Evolutionary conservation across 2,113 vertebrate species (phyloP).

Genomic region (Scopus umbretta): DNA sequence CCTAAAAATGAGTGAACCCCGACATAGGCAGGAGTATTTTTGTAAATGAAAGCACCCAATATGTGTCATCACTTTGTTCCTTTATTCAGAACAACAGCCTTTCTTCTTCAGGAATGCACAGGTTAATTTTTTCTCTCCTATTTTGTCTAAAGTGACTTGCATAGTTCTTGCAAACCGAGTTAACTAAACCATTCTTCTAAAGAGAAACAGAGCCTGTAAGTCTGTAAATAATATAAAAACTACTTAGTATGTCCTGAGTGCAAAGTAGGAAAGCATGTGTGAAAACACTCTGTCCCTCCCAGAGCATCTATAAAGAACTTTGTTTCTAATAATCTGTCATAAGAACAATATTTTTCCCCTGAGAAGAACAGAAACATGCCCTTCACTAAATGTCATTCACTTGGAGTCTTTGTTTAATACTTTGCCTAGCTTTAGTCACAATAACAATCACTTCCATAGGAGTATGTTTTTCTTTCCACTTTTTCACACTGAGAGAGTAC

Average conservation of each 20-base stretch:
- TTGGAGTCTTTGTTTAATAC: background rate
- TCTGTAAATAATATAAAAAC: background rate
- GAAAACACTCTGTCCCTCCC: background rate
- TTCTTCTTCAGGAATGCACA: background rate
- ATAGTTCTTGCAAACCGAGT: background rate
- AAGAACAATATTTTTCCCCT: background rate
- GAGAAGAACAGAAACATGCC: background rate
- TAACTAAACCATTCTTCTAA: background rate
- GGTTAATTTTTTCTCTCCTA: background rate
- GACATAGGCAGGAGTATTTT: background rate
- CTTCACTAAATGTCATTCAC: background rate
- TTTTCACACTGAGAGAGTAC: background rate
- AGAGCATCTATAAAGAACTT: background rate
- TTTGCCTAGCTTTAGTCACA: background rate
- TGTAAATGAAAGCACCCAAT: background rate
- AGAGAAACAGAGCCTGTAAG: background rate
- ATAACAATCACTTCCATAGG: background rate
- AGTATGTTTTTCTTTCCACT: background rate
- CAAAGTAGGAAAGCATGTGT: conserved; percentile 6
- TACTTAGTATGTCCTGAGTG: background rate
- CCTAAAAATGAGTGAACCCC: background rate
- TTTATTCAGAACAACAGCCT: background rate
- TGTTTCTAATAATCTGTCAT: background rate
- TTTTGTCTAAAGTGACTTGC: background rate
- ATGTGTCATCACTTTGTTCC: background rate